Conservation (phyloP, 1,140 invertebrate species). For the Saxidomus purpurata region DNA sequence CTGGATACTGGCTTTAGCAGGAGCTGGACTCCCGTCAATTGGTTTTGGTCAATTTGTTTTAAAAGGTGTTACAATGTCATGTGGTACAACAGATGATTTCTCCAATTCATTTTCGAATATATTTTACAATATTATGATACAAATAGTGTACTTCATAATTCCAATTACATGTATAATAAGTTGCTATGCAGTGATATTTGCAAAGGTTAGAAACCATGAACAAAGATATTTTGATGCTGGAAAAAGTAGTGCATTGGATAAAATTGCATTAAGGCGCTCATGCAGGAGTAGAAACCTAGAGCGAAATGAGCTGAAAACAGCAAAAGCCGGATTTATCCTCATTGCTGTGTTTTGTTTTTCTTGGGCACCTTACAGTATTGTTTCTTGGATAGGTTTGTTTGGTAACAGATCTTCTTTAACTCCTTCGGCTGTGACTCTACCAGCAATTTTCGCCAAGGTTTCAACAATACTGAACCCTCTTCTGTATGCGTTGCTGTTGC, state of each 20-base stretch:
- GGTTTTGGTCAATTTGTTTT: not conserved
- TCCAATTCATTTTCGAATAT: not conserved
- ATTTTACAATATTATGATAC: slow-evolving; percentile 16
- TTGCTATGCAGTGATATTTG: not conserved
- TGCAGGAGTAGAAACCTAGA: not conserved
- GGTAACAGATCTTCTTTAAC: not conserved
- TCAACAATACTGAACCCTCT: slow-evolving; percentile 42
- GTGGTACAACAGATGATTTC: not conserved
- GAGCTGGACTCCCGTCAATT: not conserved
- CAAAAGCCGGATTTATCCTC: not conserved
- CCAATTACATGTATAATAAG: not conserved
- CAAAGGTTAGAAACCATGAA: not conserved
- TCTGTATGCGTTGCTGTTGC: not conserved
- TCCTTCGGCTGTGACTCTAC: not conserved
- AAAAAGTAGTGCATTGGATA: not conserved
- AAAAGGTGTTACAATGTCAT: not conserved
- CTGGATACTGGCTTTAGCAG: not conserved
- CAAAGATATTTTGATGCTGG: not conserved
- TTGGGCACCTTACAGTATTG: not conserved
- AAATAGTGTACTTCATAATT: not conserved
- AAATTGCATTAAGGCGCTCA: not conserved
- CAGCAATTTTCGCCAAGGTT: slow-evolving; percentile 13
- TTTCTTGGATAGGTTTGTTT: slow-evolving; percentile 2
- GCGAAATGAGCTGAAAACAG: not conserved
- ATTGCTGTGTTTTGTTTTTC: slow-evolving; percentile 5